phyloP scores from a whole-genome alignment of 2,888 invertebrate species.

The Trissolcus brochymenae region DNA sequence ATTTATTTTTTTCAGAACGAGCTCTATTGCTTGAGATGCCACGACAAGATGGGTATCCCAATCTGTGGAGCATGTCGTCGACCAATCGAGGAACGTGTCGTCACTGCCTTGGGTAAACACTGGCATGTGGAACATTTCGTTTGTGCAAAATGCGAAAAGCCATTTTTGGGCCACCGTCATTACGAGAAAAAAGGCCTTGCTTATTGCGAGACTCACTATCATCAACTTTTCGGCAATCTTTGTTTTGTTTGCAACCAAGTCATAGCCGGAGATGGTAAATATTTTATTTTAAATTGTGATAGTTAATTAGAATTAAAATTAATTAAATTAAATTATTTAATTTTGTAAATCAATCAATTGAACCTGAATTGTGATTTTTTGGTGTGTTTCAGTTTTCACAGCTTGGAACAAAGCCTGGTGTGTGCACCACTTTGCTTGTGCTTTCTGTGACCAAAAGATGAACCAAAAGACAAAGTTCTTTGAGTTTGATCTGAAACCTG shows the following conservation, averaged over 20 bases:
- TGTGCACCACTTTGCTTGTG: conserved; percentile 98
- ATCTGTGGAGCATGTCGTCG: conserved; percentile 99
- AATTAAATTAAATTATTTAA: no score
- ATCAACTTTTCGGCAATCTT: conserved; percentile 98
- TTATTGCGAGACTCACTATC: conserved; percentile 99
- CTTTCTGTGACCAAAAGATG: conserved; percentile 96
- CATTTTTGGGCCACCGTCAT: conserved; percentile 98
- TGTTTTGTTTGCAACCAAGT: conserved; percentile 99
- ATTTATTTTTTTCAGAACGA: conserved; percentile 83
- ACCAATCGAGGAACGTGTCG: conserved; percentile 98
- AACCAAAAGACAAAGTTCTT: conserved; percentile 99
- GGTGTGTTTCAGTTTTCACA: conserved; percentile 88
- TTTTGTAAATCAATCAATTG: background rate
- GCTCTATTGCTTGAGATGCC: conserved; percentile 97
- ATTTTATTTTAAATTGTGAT: conserved; percentile 21
- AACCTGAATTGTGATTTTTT: conserved; percentile 6
- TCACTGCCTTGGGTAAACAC: conserved; percentile 98
- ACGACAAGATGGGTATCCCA: conserved; percentile 99
- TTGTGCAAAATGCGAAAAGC: conserved; percentile 99
- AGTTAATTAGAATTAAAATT: no score
- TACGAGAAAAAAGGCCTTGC: conserved; percentile 99
- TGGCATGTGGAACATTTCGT: conserved; percentile 99
- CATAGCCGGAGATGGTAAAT: conserved; percentile 94
- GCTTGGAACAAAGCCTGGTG: conserved; percentile 99
- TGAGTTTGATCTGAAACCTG: conserved; percentile 98